Base-by-base conservation (phyloP, 2,797 vertebrate genomes). In the Protonibea diacanthus region DNA sequence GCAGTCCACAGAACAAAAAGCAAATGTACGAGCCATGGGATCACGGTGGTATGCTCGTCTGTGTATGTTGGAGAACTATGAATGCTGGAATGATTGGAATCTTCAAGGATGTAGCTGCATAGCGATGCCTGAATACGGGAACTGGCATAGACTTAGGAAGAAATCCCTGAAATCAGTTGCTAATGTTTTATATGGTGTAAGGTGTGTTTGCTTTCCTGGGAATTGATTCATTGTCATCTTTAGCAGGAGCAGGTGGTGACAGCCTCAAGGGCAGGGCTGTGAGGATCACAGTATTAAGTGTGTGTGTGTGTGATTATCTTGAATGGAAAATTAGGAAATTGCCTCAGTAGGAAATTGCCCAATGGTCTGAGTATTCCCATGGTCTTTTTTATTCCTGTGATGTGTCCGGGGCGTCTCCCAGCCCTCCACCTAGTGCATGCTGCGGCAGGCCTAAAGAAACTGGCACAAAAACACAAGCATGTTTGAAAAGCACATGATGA, bases 21-120 rank as follows among this genome's bases (percentile, higher is more conserved):
- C 59, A 57, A 72, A 80, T 25, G 71, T 61, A 64, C 67, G 64
- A 82, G 62, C 17, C 27, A 27, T 70, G 71, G 74, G 82, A 78
- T 89, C 75, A 79, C 25, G 14, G 29, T 45, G 85, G 73, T 76
- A 77, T 86, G 76, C 68, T 33, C 0, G 60, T 71, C 57, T 88
- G 87, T 86, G 78, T 86, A 38, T 82, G 65, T 64, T 89, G 89
- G 88, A 88, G 64, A 77, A 56, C 69, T 65, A 53, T 29, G 58
- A 78, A 70, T 20, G 18, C 14, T 3, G 70, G 85, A 86, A 88
- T 74, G 78, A 75, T 12, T 68, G 65, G 84, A 91, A 87, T 89
- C 69, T 69, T 72, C 27, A 27, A 64, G 67, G 56, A 51, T 66
- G 55, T 29, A 65, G 56, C 45, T 61, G n/a, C 23, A 71, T 5